Conservation (phyloP, 2,888 invertebrate genomes). For the Eupithecia pulchellata region DNA sequence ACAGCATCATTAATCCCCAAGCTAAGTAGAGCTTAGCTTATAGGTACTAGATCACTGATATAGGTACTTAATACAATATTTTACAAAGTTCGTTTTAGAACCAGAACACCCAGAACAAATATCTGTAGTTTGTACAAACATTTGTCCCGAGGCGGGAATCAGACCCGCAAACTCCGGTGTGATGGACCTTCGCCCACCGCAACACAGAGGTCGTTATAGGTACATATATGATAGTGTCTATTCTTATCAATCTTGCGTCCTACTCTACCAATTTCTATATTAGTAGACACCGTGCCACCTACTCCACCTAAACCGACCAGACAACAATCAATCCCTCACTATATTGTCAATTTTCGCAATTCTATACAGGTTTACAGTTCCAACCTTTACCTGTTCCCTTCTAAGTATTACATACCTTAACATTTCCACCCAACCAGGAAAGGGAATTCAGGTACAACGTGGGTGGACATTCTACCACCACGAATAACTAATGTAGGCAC, state of each 20-base stretch:
- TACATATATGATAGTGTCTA: neutral
- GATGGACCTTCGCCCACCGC: too few species aligned
- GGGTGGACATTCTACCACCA: constrained; percentile 43
- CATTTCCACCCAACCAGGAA: constrained; percentile 34
- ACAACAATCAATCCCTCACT: neutral
- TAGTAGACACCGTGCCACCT: neutral
- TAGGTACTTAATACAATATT: too few species aligned
- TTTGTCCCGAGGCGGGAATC: too few species aligned
- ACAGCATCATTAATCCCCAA: too few species aligned
- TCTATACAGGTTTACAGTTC: constrained; percentile 11
- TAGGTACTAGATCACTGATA: too few species aligned
- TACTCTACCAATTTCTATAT: neutral
- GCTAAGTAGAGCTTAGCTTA: too few species aligned
- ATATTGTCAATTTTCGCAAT: neutral
- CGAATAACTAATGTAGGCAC: constrained; percentile 20
- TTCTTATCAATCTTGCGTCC: neutral
- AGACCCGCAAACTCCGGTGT: too few species aligned
- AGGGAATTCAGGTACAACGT: constrained; percentile 37
- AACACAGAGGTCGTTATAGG: too few species aligned
- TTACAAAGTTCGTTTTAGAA: too few species aligned
- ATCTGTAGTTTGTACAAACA: too few species aligned
- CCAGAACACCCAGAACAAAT: too few species aligned
- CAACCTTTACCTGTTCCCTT: constrained; percentile 22
- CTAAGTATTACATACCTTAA: constrained; percentile 22
- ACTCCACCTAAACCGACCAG: neutral